Conservation (phyloP, 2,888 invertebrate genomes). For the Noctua pronuba region DNA sequence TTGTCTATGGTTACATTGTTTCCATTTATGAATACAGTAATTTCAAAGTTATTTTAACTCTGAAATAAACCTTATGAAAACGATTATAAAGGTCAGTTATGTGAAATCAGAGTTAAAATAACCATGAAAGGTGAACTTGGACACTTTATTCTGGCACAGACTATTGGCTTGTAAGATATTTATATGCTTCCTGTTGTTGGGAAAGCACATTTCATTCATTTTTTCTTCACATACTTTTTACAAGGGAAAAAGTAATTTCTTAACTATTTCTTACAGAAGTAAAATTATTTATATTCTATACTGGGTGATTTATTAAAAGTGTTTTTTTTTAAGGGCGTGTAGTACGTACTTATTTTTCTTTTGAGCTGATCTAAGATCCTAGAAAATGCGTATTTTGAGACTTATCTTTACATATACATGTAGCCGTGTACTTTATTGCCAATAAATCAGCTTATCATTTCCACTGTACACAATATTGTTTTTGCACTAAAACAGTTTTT, state of each 20-base stretch:
- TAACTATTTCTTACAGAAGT: background rate
- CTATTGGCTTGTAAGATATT: background rate
- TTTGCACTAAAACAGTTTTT: conserved; percentile 57
- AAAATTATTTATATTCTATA: background rate
- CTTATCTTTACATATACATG: background rate
- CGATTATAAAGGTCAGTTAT: background rate
- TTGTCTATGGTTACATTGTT: conserved; percentile 19
- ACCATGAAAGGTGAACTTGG: background rate
- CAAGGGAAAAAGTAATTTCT: background rate
- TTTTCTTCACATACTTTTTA: background rate
- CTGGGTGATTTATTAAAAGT: background rate
- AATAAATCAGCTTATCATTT: conserved; percentile 39
- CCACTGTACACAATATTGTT: conserved; percentile 40
- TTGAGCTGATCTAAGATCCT: background rate
- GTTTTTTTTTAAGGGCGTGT: background rate
- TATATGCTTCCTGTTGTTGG: background rate
- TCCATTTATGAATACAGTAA: background rate
- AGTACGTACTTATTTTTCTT: background rate
- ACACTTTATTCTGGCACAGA: conserved; percentile 30
- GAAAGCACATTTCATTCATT: background rate
- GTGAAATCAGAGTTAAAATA: background rate
- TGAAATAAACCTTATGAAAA: background rate
- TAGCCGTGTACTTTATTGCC: conserved; percentile 45
- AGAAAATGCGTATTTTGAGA: background rate
- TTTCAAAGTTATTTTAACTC: background rate